These are phyloP conservation scores for Brachionus paranguensis DNA, from an alignment of 1,140 invertebrate genomes.

Conservation along the genomic window DNA sequence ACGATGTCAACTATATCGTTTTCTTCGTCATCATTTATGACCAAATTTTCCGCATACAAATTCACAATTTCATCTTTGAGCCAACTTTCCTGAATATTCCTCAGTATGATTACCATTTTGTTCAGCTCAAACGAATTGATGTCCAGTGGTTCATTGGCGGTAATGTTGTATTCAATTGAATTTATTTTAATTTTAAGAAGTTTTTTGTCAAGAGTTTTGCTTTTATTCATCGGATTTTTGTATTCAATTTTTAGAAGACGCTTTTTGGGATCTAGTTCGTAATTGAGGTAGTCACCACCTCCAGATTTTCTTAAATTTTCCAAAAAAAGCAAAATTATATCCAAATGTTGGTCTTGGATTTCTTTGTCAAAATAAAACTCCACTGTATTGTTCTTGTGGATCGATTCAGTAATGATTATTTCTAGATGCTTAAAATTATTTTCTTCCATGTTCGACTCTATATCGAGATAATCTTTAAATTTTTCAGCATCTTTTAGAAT, in stretches of 20 bases:
- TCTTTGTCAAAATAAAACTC: conserved; percentile 7
- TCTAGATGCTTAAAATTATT: background rate
- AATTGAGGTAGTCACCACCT: background rate
- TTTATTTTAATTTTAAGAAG: background rate
- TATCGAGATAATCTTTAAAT: background rate
- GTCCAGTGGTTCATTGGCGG: background rate
- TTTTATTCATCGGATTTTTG: background rate
- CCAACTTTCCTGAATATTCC: background rate
- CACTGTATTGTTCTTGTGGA: background rate
- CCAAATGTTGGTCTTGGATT: background rate
- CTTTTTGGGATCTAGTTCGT: background rate
- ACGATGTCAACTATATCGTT: background rate
- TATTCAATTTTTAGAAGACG: background rate
- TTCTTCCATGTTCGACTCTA: background rate
- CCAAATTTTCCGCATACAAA: conserved; percentile 20
- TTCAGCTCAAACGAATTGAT: background rate
- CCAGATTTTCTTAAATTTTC: conserved; percentile 6
- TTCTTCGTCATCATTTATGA: background rate
- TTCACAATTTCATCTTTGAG: background rate
- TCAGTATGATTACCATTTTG: background rate
- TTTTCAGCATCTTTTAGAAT: background rate
- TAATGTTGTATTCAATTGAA: background rate
- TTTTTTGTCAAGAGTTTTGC: background rate
- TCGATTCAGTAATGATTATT: background rate
- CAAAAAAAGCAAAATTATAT: background rate